Conservation (phyloP, 2,888 invertebrate genomes). For the Ochlodes sylvanus region DNA sequence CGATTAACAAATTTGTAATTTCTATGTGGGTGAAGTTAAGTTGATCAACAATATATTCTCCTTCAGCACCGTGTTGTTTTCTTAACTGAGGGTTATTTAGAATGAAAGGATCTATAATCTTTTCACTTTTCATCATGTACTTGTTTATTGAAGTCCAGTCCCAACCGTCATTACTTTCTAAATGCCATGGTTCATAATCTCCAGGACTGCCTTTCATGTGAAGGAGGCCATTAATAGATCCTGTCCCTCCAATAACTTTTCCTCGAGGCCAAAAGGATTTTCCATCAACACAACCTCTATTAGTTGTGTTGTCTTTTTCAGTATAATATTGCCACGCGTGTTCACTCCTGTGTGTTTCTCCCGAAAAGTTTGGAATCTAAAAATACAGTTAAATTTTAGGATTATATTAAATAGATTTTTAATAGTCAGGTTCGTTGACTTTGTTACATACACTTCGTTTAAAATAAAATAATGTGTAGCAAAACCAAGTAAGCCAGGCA, state of each 20-base stretch:
- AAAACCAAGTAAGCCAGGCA: too few relatives aligned
- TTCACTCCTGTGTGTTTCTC: slow-evolving; percentile 59
- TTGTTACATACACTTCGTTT: too few relatives aligned
- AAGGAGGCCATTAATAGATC: slow-evolving; percentile 73
- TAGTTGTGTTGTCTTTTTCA: slow-evolving; percentile 62
- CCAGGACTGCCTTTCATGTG: slow-evolving; percentile 71
- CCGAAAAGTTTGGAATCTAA: slow-evolving; percentile 72
- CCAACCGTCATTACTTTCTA: slow-evolving; percentile 67
- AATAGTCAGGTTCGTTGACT: too few relatives aligned
- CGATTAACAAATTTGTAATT: slow-evolving; percentile 61
- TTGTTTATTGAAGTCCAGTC: slow-evolving; percentile 69
- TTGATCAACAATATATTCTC: slow-evolving; percentile 79
- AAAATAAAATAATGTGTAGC: too few relatives aligned
- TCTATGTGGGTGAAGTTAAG: slow-evolving; percentile 70
- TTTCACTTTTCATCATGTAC: slow-evolving; percentile 76
- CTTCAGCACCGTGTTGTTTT: slow-evolving; percentile 76
- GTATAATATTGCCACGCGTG: slow-evolving; percentile 70
- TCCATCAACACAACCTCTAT: slow-evolving; percentile 56
- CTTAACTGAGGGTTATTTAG: slow-evolving; percentile 63
- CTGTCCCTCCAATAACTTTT: slow-evolving; percentile 72
- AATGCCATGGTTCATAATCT: slow-evolving; percentile 72
- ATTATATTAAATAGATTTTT: too few relatives aligned
- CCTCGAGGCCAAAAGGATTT: slow-evolving; percentile 76
- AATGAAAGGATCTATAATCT: slow-evolving; percentile 68
- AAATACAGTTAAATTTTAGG: slow-evolving; percentile 42